Percentiles rank a stretch among this genome's conserved stretches.
Evolutionary conservation across 2,888 invertebrate genomes (phyloP).

Genomic region (Campoplex nolae): DNA sequence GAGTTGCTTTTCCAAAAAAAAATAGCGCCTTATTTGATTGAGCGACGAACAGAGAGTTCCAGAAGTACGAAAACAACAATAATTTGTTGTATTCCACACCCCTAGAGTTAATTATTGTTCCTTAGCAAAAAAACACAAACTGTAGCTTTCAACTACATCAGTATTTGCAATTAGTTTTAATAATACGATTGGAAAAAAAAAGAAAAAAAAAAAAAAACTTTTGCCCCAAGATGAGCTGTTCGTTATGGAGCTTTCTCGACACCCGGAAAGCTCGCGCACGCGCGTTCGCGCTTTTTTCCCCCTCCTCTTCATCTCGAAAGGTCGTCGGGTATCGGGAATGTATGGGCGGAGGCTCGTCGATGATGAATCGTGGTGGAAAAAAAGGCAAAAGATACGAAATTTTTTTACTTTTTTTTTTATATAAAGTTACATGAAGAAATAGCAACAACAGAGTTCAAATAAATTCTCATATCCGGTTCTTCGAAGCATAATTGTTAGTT

Average conservation of each 20-base stretch:
- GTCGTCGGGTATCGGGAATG: slow-evolving; percentile 26
- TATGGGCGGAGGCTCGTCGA: slow-evolving; percentile 36
- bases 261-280: slow-evolving; percentile 62
- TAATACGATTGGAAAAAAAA: not conserved
- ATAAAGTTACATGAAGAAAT: slow-evolving; percentile 4
- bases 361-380: slow-evolving; percentile 26
- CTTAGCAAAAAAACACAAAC: not conserved
- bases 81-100: not conserved
- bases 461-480: slow-evolving; percentile 46
- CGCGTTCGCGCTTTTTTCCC: slow-evolving; percentile 41
- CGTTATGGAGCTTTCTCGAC: slow-evolving; percentile 51
- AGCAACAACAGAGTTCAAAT: slow-evolving; percentile 3
- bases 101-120: not conserved
- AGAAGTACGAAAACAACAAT: not conserved
- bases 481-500: slow-evolving; percentile 30
- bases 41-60: not conserved
- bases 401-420: not conserved
- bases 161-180: not conserved
- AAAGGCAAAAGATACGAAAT: not conserved
- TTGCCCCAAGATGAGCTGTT: slow-evolving; percentile 1
- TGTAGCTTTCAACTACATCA: not conserved
- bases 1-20: not conserved
- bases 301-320: slow-evolving; percentile 41
- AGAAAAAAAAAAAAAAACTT: not conserved
- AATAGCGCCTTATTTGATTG: not conserved